Evolutionary conservation across 2,797 vertebrate species (phyloP), one percentile per base, ranked within the genome.

Genomic region (Melanotaenia trifasciata): DNA sequence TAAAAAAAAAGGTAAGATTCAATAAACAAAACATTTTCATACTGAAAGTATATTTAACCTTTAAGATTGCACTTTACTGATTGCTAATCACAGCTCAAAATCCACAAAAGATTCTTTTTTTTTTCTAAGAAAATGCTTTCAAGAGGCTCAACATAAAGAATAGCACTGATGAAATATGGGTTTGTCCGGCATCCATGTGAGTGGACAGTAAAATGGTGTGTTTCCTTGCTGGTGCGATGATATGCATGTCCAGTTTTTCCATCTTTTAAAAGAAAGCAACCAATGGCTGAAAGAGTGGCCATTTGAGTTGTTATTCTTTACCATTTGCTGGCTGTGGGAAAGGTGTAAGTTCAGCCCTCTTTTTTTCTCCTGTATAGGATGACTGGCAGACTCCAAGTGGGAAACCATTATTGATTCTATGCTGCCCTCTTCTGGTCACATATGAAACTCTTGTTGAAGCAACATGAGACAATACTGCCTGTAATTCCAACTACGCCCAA

Each of bases 61-160:
- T 92, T 86, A 89, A 94, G 91, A 94, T 94, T 94, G 92, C 93
- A 95, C 93, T 93, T 94, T 90, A 94, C 93, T 93, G 94, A 94
- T 95, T 94, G 91, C 93, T 92, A 91, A 94, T 94, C 92, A 94
- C 93, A 94, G 92, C 93, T 94, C 90, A 85, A 89, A 94, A 93
- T 89, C 89, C 87, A 93, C 90, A 88, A 89, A 87, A 85, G 63
- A 87, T 81, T 65, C 47, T 74, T 72, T 79, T 79, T 83, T 76
- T 81, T 80, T 79, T 74, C 47, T 28, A 78, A 83, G 66, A 75
- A 86, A 88, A 90, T 72, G 70, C 68, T 86, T 90, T 84, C 54
- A 87, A 86, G 83, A 90, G 89, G 88, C 85, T 93, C 83, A 82
- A 89, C 70, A 78, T 86, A 85, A 90, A 90, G 85, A 84, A 79